Evolutionary conservation across 2,888 invertebrate genomes (phyloP).

Genomic region (Cheilosia pagana): DNA sequence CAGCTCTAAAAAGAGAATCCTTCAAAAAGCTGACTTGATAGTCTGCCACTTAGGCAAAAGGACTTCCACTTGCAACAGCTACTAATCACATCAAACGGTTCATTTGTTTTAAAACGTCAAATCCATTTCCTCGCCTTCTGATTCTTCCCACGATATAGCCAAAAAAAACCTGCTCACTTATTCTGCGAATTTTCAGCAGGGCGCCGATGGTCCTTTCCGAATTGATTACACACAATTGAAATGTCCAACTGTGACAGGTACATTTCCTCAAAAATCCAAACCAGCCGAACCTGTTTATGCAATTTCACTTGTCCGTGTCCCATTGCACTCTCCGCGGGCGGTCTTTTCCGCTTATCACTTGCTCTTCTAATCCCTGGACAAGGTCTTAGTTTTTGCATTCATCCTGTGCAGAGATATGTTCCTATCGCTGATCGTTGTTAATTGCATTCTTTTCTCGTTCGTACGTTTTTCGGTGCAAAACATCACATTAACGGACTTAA

Average conservation of each 20-base stretch:
- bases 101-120: not conserved
- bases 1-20: no score
- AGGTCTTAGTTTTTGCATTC: constrained; percentile 23
- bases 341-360: constrained; percentile 34
- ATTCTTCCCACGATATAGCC: constrained; percentile 8
- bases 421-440: constrained; percentile 35
- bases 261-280: constrained; percentile 13
- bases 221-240: constrained; percentile 6
- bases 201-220: not conserved
- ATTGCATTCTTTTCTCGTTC: constrained; percentile 38
- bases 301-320: constrained; percentile 36
- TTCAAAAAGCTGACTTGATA: no score
- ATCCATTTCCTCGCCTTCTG: not conserved
- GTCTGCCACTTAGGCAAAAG: no score
- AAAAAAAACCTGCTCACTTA: constrained; percentile 16
- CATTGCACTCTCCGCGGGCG: constrained; percentile 30
- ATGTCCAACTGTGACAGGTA: constrained; percentile 18
- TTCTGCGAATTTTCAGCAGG: constrained; percentile 29
- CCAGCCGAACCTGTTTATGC: constrained; percentile 45
- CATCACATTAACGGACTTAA: constrained; percentile 57
- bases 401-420: constrained; percentile 13
- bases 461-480: constrained; percentile 39
- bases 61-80: no score
- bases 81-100: not conserved
- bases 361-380: constrained; percentile 41